Percentiles rank a stretch among this genome's conserved stretches.
phyloP scores from a whole-genome alignment of 2,113 vertebrate genomes.

The Capreolus pygargus region DNA sequence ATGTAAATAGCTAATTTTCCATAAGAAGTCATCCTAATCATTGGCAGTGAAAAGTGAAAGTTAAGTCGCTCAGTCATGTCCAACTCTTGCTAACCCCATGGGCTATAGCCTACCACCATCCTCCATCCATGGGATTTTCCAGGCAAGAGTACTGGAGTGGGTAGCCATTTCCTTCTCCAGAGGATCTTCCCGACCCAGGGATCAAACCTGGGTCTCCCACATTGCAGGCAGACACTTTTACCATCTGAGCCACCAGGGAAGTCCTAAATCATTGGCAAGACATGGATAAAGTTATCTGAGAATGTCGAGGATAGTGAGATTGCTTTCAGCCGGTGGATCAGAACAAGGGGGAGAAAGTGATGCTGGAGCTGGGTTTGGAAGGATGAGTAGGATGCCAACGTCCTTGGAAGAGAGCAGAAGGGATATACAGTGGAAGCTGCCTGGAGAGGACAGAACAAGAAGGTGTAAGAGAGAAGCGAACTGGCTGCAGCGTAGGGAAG shows the following conservation, averaged over 20 bases:
- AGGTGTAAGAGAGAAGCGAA: background rate
- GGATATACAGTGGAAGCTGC: background rate
- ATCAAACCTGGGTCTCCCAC: background rate
- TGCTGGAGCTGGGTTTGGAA: background rate
- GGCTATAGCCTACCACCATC: background rate
- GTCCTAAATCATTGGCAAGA: background rate
- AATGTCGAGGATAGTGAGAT: background rate
- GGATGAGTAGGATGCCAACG: background rate
- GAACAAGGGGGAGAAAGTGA: background rate
- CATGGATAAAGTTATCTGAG: background rate
- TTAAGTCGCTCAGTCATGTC: background rate
- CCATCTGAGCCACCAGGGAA: background rate
- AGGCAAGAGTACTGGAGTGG: background rate
- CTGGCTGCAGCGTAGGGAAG: background rate
- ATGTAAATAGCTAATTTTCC: background rate
- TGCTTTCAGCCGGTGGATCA: background rate
- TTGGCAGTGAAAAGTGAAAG: background rate
- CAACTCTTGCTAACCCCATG: fast-evolving
- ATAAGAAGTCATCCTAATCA: background rate
- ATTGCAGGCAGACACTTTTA: background rate
- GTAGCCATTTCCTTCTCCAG: background rate
- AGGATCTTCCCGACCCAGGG: background rate
- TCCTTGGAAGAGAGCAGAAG: background rate
- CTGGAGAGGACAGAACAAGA: no score
- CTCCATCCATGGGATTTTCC: background rate